Conservation (phyloP, 2,888 invertebrate genomes). For the Oasisia sp. region DNA sequence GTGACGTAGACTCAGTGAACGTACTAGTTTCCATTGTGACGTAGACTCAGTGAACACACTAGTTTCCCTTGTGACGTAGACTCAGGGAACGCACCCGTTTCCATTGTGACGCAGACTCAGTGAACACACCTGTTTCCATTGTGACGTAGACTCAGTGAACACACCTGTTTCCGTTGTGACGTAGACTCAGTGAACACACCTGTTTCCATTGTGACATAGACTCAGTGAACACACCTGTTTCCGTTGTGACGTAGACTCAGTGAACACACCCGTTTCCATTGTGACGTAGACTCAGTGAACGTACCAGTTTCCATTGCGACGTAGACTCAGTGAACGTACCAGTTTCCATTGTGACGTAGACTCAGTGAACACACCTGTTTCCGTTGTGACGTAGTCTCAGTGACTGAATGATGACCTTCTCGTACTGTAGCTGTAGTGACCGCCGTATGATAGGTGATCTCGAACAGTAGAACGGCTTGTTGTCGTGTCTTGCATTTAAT, state of each 20-base stretch:
- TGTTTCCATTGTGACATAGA: background rate
- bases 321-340: background rate
- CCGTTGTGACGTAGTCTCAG: background rate
- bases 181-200: too few species aligned
- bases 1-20: too few species aligned
- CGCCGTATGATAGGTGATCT: background rate
- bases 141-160: background rate
- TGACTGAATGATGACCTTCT: background rate
- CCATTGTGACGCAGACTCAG: background rate
- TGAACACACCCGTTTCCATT: background rate
- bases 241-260: background rate
- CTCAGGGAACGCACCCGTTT: too few species aligned
- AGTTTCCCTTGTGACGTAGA: too few species aligned
- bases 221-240: background rate
- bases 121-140: background rate
- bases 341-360: background rate
- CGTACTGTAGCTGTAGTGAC: background rate
- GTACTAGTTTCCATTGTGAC: background rate
- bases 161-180: too few species aligned
- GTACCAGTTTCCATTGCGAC: background rate
- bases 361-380: background rate
- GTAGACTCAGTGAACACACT: too few species aligned
- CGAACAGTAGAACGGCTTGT: background rate
- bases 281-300: background rate
- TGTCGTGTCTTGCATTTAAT: background rate